These are phyloP conservation scores for Drosophila oshimai DNA, from an alignment of 1,140 invertebrate species.

Conservation along the genomic window DNA sequence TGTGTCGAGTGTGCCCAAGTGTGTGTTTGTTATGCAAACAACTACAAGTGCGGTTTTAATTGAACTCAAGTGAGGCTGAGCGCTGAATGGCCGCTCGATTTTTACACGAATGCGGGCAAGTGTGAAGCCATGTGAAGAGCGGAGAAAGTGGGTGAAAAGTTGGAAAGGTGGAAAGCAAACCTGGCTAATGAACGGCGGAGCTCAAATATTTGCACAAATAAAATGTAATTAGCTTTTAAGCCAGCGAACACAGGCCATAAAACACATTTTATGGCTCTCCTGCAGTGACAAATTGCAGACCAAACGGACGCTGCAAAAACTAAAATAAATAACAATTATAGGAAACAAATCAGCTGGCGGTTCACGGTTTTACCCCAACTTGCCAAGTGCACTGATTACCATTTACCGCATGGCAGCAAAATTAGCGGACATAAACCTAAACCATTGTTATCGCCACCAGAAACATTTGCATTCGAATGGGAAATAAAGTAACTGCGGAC, in stretches of 20 bases:
- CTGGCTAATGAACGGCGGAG: conserved; percentile 38
- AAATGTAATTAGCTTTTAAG: conserved; percentile 64
- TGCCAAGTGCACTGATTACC: background rate
- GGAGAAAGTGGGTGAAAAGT: background rate
- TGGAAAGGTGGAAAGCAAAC: background rate
- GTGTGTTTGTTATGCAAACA: conserved; percentile 72
- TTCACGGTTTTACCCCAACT: background rate
- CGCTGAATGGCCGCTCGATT: conserved; percentile 33
- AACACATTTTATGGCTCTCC: conserved; percentile 15
- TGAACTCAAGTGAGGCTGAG: conserved; percentile 69
- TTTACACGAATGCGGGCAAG: conserved; percentile 48
- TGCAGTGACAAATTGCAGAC: conserved; percentile 48
- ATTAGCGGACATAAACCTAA: conserved; percentile 26
- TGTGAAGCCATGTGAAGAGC: conserved; percentile 32
- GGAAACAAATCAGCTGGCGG: conserved; percentile 44
- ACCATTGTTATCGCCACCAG: conserved; percentile 43
- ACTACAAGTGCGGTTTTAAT: conserved; percentile 76
- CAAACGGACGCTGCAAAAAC: conserved; percentile 39
- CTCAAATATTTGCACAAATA: conserved; percentile 57
- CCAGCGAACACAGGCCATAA: conserved; percentile 3
- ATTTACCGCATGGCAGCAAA: conserved; percentile 34
- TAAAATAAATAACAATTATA: conserved; percentile 64
- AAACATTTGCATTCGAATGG: conserved; percentile 60
- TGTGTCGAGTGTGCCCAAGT: conserved; percentile 22
- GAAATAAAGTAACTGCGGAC: conserved; percentile 59